Evolutionary conservation across 1,140 invertebrate species (phyloP).

Genomic region (Bombus pyrosoma): DNA sequence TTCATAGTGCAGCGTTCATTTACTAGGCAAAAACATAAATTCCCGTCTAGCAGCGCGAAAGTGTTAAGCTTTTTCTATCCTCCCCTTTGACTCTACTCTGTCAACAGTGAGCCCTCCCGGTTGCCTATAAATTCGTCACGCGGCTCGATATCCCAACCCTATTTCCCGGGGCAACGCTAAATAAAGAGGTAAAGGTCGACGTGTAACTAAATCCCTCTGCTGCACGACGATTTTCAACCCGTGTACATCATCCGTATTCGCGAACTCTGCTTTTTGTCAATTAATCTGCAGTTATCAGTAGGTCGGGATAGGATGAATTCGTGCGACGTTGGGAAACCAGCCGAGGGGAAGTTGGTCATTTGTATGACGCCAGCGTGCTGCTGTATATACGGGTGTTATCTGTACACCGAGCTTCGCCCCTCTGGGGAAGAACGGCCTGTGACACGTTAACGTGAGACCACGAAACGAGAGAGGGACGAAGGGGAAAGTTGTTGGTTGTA

Average conservation of each 20-base stretch:
- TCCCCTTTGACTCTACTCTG: background rate
- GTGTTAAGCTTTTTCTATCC: background rate
- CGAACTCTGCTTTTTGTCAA: conserved; percentile 65
- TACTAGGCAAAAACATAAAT: background rate
- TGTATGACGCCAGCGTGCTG: conserved; percentile 64
- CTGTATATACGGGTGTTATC: conserved; percentile 68
- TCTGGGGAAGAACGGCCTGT: conserved; percentile 21
- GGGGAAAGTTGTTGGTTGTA: background rate
- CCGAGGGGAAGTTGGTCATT: conserved; percentile 62
- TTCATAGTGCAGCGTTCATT: background rate
- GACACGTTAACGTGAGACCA: conserved; percentile 24
- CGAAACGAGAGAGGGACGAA: background rate
- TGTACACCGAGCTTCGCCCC: conserved; percentile 31
- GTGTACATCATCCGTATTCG: conserved; percentile 57
- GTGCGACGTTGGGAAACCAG: conserved; percentile 18
- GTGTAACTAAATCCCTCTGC: conserved; percentile 10
- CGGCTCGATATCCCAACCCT: background rate
- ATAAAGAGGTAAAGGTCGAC: conserved; percentile 29
- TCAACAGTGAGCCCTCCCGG: background rate
- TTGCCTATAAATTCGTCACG: conserved; percentile 25
- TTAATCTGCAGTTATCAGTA: conserved; percentile 67
- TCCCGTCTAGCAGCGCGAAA: background rate
- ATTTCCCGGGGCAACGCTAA: conserved; percentile 3
- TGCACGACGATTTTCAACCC: conserved; percentile 46
- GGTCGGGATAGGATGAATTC: background rate